Conservation (phyloP, 1,140 invertebrate genomes). For the Chymomyza costata region DNA sequence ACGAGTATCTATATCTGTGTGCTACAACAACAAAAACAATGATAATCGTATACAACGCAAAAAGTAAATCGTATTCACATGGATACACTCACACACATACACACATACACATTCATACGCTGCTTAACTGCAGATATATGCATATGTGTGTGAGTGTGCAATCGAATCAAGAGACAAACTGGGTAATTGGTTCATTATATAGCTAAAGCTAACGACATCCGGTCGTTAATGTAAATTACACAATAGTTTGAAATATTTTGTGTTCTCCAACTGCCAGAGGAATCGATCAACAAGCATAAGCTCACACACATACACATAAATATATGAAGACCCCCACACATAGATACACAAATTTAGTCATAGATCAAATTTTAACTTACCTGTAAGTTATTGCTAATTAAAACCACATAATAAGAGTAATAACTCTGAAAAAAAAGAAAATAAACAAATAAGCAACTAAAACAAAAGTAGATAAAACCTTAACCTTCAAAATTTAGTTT, state of each 20-base stretch:
- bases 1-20: conserved; percentile 38
- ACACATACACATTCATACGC: conserved; percentile 1
- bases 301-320: not conserved
- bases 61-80: conserved; percentile 7
- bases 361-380: too few species aligned
- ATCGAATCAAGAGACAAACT: conserved; percentile 71
- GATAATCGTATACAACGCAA: conserved; percentile 10
- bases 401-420: too few species aligned
- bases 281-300: too few species aligned
- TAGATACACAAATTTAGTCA: conserved; percentile 5
- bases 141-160: conserved; percentile 41
- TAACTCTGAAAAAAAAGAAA: too few species aligned
- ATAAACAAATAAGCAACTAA: too few species aligned
- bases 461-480: too few species aligned
- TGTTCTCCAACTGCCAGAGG: too few species aligned
- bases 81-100: conserved; percentile 16
- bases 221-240: conserved; percentile 72
- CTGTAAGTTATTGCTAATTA: too few species aligned
- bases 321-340: not conserved
- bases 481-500: too few species aligned
- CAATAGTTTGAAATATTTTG: conserved; percentile 54
- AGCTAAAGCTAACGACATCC: conserved; percentile 66
- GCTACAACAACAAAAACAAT: conserved; percentile 25
- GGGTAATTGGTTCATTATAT: conserved; percentile 72
- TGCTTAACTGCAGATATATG: conserved; percentile 15